These are phyloP conservation scores for Brienomyrus brachyistius DNA, from an alignment of 2,113 vertebrate genomes.

Conservation along the genomic window DNA sequence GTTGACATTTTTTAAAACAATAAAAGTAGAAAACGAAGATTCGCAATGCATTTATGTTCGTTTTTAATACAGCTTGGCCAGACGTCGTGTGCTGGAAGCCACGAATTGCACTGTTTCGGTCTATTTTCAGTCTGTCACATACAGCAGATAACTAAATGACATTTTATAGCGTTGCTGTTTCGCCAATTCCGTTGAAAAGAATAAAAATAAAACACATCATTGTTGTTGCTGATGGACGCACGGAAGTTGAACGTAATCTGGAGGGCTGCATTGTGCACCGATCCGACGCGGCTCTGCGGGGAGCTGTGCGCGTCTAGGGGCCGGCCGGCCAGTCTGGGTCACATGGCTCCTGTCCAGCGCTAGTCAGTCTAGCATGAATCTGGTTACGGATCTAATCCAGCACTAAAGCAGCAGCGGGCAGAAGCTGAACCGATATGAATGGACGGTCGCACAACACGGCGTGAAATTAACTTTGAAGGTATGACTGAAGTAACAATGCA, in stretches of 20 bases:
- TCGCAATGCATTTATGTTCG: not conserved
- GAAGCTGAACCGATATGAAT: not conserved
- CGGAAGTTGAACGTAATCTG: not conserved
- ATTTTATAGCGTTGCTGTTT: not conserved
- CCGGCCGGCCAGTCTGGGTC: constrained; percentile 49
- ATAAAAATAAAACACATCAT: not conserved
- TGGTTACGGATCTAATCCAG: constrained; percentile 23
- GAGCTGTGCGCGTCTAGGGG: constrained; percentile 38
- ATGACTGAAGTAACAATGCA: not conserved
- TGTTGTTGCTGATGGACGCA: not conserved
- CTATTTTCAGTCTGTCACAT: not conserved
- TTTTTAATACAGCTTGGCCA: not conserved
- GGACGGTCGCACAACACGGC: not conserved
- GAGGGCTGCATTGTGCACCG: constrained; percentile 21
- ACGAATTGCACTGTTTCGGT: not conserved
- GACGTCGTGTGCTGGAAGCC: not conserved
- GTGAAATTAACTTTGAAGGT: not conserved
- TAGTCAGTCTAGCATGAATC: constrained; percentile 42
- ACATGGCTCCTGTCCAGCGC: constrained; percentile 45
- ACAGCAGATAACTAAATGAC: not conserved
- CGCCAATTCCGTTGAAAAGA: not conserved
- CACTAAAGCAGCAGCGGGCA: not conserved
- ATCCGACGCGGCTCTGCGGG: constrained; percentile 30
- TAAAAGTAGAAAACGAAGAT: not conserved
- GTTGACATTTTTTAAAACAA: not conserved